Evolutionary conservation across 2,113 vertebrate species (phyloP), one percentile per base, ranked within the genome.

Genomic region (Antechinus flavipes): DNA sequence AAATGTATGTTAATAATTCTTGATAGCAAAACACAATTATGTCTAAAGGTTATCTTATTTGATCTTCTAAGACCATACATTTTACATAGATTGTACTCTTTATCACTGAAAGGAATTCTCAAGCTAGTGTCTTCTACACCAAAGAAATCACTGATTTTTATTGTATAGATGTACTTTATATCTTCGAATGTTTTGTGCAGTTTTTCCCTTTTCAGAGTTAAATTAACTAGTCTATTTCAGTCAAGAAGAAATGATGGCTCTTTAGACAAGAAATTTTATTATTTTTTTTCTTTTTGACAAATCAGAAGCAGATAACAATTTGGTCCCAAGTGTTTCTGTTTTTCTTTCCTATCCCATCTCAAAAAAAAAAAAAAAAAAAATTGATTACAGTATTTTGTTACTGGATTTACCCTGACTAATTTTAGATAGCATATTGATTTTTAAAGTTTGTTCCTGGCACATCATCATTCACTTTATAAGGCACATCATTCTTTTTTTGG

Each of bases 161-260:
- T 19, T 84, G n/a, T 23, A 84, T 42, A 84, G n/a, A 22, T 84
- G 42, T 23, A 84, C 42, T 84, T 84, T 84, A 84, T 84, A 42
- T 84, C n/a, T 23, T 84, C 42, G 16, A 84, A 42, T 84, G 68
- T 6, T 68, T 91, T 46, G 12, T 53, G 3, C 93, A 93, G 90
- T 94, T 97, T 58, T 91, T 76, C 93, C 94, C 90, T 90, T 10
- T 50, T 93, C 24, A 50, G 84, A 93, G n/a, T 90, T 7, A 90
- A 95, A 9, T 52, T 94, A 55, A 93, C 96, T 96, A 68, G 95
- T 95, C 26, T 89, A 95, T 97, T 97, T 95, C 91, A 96, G 97
- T 97, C 93, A 94, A 93, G 95, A 97, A 96, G 23, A n/a, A 91
- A 96, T 95, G 8, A 6, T 8, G 8, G 55, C 92, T 96, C 90